Conservation (phyloP, 2,888 invertebrate genomes). For the Protophormia terraenovae region DNA sequence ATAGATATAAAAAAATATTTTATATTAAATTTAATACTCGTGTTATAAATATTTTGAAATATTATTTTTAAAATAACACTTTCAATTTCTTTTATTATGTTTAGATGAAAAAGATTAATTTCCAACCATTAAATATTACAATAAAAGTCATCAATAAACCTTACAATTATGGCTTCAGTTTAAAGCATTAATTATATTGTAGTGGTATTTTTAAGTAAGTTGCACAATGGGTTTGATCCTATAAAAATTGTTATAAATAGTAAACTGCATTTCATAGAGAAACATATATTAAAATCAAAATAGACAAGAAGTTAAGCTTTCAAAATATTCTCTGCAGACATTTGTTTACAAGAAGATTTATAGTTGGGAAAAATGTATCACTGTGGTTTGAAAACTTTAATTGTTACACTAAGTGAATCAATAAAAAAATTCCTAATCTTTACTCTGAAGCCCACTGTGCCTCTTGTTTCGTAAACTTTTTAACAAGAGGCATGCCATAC, state of each 20-base stretch:
- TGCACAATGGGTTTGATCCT: background rate
- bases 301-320: no score
- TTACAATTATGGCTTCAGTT: background rate
- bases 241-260: no score
- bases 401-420: no score
- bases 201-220: background rate
- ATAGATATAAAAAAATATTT: background rate
- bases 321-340: no score
- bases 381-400: no score
- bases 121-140: slow-evolving; percentile 40
- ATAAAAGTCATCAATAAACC: slow-evolving; percentile 47
- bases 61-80: slow-evolving; percentile 19
- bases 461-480: background rate
- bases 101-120: slow-evolving; percentile 13
- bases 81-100: slow-evolving; percentile 24
- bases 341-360: no score
- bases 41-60: slow-evolving; percentile 3
- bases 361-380: no score
- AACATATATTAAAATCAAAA: no score
- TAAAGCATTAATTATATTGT: background rate
- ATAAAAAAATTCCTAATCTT: background rate
- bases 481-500: background rate
- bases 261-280: no score
- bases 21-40: background rate
- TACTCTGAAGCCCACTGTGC: background rate